These are phyloP conservation scores for Myrmecophaga tridactyla DNA, from an alignment of 2,113 vertebrate genomes.

Conservation along the genomic window DNA sequence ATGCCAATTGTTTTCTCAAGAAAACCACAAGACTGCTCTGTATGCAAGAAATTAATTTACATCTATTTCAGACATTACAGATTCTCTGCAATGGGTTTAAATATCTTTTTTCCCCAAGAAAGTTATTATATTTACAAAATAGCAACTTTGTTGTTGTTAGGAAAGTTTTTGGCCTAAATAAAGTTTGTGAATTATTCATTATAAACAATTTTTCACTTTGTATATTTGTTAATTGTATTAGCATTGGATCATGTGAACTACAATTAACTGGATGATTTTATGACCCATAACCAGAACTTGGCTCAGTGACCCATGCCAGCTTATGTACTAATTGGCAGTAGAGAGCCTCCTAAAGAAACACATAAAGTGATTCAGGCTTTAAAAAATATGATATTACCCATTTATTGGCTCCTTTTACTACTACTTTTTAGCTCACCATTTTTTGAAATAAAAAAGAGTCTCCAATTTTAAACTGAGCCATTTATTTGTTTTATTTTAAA, in stretches of 20 bases:
- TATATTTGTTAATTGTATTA: neutral
- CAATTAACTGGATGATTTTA: neutral
- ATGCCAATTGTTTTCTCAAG: conserved; percentile 46
- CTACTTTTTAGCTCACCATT: neutral
- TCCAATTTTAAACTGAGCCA: neutral
- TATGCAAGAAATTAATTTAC: conserved; percentile 17
- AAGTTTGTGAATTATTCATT: neutral
- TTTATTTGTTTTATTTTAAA: conserved; percentile 36
- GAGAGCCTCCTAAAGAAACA: neutral
- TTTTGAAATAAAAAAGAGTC: conserved; percentile 22
- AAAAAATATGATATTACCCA: neutral
- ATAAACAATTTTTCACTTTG: neutral
- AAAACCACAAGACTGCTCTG: conserved; percentile 20
- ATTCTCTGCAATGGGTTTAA: neutral
- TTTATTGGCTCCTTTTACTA: neutral
- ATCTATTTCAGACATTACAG: neutral
- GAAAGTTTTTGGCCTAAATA: neutral
- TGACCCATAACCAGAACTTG: neutral
- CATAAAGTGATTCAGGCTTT: neutral
- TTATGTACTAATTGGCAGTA: neutral
- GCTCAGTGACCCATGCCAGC: neutral
- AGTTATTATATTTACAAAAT: neutral
- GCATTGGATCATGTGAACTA: neutral
- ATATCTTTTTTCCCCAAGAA: conserved; percentile 12
- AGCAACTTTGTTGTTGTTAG: neutral